Base-by-base conservation (phyloP, 2,888 invertebrate genomes). In the Gastrophysa polygoni region DNA sequence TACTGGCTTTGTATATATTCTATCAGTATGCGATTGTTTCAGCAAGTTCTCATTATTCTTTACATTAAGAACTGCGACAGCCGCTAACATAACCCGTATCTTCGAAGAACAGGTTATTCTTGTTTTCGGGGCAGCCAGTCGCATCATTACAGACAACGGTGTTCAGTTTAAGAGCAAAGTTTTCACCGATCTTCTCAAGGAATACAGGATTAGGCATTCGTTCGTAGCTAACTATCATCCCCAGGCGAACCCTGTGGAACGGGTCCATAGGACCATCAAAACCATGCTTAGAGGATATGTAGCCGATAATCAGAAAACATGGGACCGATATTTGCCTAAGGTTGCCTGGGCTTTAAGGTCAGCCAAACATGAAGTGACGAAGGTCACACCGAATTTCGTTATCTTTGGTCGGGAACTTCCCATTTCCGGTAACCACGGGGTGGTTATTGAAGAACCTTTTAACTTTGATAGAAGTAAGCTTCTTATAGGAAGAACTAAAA, bases 11-110 rank as follows among this genome's bases (percentile, higher is more conserved):
- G 20, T 11, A 7, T 71, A 56, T 32, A 58, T 70, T 11, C 55
- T 71, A 1, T 64, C 68, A 7, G 63, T 71, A 0, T 56, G 57
- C 5, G 73, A 73, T 46, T 63, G 51, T 28, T 70, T 68, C 48
- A 68, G 63, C 54, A 73, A 73, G 54, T 74, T 64, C 52, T 46
- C 62, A 3, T 48, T 71, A 16, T 58, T 68, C 2, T 70, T 68
- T 50, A 69, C 74, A 0, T 6, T 75, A 11, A 34, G 68, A 10
- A 58, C 24, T 7, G 71, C 73, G n/a, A 69, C 69, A 2, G 63
- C 70, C 14, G 24, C 10, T 14, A 14, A n/a, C 5, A 48, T 24
- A 20, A 48, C 24, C 14, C 24, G 24, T 5, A 24, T 24, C 3
- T 24, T 24, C 24, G 24, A 24, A 24, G 24, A 24, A 3, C 24